A percentile compares a stretch with the other conserved stretches of the same genome.
phyloP scores from a whole-genome alignment of 2,888 invertebrate genomes.

The Philopedon plagiatum region DNA sequence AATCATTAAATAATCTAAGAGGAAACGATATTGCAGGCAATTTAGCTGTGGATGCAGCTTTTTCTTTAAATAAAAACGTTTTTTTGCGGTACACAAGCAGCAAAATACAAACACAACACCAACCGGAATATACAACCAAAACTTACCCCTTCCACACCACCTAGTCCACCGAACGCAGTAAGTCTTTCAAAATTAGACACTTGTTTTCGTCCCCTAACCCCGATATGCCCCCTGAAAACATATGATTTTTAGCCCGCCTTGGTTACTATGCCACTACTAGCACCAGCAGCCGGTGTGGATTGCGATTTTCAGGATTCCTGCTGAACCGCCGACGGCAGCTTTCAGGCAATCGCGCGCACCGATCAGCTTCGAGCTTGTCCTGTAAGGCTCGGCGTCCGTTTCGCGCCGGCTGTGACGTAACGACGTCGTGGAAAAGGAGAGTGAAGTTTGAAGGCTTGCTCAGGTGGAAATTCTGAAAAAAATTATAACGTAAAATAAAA shows the following conservation, averaged over 20 bases:
- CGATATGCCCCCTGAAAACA: not conserved
- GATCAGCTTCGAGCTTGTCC: not conserved
- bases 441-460: not conserved
- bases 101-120: not conserved
- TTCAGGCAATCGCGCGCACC: slow-evolving; percentile 13
- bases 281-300: slow-evolving; percentile 2
- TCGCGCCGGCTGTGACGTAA: slow-evolving; percentile 7
- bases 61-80: no score
- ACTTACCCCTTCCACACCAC: not conserved
- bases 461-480: not conserved
- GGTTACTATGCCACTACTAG: not conserved
- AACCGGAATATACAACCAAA: no score
- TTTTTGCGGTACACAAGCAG: no score
- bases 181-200: not conserved
- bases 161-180: not conserved
- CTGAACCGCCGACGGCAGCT: not conserved
- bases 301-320: slow-evolving; percentile 12
- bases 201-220: slow-evolving; percentile 3
- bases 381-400: not conserved
- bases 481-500: no score
- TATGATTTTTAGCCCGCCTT: not conserved
- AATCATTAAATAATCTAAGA: no score
- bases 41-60: no score
- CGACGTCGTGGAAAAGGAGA: not conserved
- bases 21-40: no score